phyloP scores from a whole-genome alignment of 1,140 invertebrate species.

The Scaptodrosophila lebanonensis region DNA sequence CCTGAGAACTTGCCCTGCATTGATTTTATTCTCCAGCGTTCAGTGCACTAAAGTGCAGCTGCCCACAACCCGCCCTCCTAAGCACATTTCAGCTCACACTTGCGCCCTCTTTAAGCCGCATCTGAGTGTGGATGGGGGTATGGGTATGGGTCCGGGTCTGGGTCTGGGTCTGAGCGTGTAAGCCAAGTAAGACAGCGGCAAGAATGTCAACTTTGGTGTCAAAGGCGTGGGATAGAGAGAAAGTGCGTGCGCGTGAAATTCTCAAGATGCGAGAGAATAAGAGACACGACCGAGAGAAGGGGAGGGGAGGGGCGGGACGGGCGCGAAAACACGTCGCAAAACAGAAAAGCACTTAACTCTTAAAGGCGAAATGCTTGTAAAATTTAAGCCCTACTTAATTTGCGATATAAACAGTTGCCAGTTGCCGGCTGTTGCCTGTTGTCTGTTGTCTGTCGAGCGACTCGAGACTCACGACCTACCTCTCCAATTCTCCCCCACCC shows the following conservation, averaged over 20 bases:
- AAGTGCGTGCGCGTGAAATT: slow-evolving; percentile 25
- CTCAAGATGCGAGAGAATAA: slow-evolving; percentile 27
- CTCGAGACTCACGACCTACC: no score
- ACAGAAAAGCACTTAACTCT: slow-evolving; percentile 71
- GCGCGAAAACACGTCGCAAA: slow-evolving; percentile 11
- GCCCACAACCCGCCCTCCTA: no score
- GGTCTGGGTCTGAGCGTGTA: no score
- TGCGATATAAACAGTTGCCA: slow-evolving; percentile 72
- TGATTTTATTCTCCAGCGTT: no score
- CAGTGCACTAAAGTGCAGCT: no score
- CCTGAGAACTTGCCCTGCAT: no score
- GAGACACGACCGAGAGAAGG: background rate
- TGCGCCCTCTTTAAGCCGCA: no score
- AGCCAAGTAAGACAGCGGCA: slow-evolving; percentile 12
- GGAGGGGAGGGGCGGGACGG: background rate
- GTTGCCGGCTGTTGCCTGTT: no score
- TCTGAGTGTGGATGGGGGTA: no score
- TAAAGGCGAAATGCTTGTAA: slow-evolving; percentile 73
- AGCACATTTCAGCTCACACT: no score
- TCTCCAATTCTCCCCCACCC: slow-evolving; percentile 12
- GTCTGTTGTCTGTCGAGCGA: no score
- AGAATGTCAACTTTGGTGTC: slow-evolving; percentile 46
- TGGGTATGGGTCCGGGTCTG: no score
- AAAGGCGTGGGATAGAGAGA: slow-evolving; percentile 40
- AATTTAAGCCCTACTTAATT: slow-evolving; percentile 74